phyloP scores from a whole-genome alignment of 92 coral and sea anemone genomes.

The Parazoanthus atlanticus region DNA sequence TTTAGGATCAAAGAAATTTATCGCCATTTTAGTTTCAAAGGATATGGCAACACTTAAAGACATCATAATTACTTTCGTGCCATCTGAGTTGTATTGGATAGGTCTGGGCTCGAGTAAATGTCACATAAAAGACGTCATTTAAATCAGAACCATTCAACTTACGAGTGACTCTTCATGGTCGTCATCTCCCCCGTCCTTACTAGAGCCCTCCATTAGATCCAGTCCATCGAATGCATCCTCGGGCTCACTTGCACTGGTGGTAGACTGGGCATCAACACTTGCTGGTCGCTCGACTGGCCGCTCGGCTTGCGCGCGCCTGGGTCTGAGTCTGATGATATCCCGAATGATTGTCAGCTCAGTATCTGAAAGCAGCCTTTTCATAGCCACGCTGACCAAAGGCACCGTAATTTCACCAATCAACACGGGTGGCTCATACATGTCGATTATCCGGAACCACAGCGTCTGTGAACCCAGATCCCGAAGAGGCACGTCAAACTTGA shows the following conservation, averaged over 20 bases:
- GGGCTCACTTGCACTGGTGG: conserved; percentile 73
- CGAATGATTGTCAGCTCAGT: conserved; percentile 89
- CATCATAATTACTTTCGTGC: neutral
- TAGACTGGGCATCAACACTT: conserved; percentile 71
- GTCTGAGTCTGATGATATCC: conserved; percentile 76
- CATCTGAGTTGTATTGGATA: neutral
- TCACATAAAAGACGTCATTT: no score
- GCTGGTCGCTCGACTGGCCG: conserved; percentile 57
- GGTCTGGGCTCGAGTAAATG: no score
- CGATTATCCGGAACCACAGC: conserved; percentile 87
- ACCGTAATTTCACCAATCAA: conserved; percentile 85
- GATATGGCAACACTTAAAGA: no score
- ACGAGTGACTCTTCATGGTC: conserved; percentile 23
- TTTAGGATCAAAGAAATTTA: neutral
- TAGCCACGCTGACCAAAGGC: conserved; percentile 88
- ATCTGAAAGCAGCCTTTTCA: conserved; percentile 87
- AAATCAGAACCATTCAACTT: neutral
- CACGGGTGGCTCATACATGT: conserved; percentile 78
- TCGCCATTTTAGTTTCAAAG: no score
- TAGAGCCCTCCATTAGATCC: conserved; percentile 60
- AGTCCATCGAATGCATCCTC: conserved; percentile 64
- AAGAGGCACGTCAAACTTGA: conserved; percentile 92
- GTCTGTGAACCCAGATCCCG: conserved; percentile 93
- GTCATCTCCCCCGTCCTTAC: conserved; percentile 48
- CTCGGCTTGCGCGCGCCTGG: conserved; percentile 68